Evolutionary conservation across 2,113 vertebrate genomes (phyloP).

Genomic region (Amphiprion percula): DNA sequence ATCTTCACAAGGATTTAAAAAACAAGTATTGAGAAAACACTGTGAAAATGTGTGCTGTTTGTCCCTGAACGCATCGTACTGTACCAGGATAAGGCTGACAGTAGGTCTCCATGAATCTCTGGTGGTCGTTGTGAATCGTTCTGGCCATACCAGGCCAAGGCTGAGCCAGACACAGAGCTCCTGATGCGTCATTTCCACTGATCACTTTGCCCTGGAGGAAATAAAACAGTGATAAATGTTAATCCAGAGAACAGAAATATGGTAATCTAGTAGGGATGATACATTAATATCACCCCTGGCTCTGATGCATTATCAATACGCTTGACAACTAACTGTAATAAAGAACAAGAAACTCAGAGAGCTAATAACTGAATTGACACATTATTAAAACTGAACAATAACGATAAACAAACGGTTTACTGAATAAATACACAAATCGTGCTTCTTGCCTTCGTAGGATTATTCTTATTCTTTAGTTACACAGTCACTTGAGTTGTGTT

Average conservation of each 20-base stretch:
- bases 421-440: no score
- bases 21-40: neutral
- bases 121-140: slow-evolving; percentile 86
- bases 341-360: no score
- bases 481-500: no score
- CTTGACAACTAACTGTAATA: no score
- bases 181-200: slow-evolving; percentile 78
- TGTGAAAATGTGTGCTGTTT: neutral
- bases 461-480: no score
- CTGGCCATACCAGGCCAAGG: slow-evolving; percentile 88
- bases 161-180: slow-evolving; percentile 87
- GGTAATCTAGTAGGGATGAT: no score
- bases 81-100: slow-evolving; percentile 84
- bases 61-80: neutral
- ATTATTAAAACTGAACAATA: no score
- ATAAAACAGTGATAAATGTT: neutral
- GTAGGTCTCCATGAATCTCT: slow-evolving; percentile 86
- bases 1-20: neutral
- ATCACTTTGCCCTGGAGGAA: slow-evolving; percentile 79
- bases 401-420: no score
- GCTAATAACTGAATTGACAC: no score
- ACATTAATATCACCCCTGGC: no score
- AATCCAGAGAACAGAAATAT: neutral
- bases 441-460: no score
- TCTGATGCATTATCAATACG: no score